These are phyloP conservation scores for Cebidichthys violaceus DNA, from an alignment of 2,113 vertebrate species.

Conservation along the genomic window DNA sequence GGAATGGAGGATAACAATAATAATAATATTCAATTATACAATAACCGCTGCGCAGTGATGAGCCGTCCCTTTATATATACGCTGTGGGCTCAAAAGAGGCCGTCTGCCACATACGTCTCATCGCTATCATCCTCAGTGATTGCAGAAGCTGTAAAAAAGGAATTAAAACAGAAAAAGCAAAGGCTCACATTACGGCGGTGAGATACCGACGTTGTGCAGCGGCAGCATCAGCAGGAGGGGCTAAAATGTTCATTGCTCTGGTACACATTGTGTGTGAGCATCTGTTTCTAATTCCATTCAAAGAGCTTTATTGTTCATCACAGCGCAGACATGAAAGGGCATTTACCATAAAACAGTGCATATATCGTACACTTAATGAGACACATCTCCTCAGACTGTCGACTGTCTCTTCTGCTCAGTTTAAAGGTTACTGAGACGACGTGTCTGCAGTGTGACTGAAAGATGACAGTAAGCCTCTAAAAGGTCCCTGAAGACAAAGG, in stretches of 20 bases:
- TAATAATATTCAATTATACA: constrained; percentile 22
- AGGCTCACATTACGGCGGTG: constrained; percentile 39
- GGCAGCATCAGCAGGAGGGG: constrained; percentile 44
- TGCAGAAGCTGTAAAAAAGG: constrained; percentile 38
- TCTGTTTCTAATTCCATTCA: constrained; percentile 68
- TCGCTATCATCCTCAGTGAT: constrained; percentile 40
- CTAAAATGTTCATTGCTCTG: constrained; percentile 59
- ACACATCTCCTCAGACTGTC: constrained; percentile 37
- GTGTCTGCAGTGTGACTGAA: neutral
- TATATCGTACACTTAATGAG: constrained; percentile 43
- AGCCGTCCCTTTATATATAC: neutral
- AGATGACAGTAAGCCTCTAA: constrained; percentile 13
- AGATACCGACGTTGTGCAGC: constrained; percentile 29
- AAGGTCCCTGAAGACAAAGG: constrained; percentile 9
- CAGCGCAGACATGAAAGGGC: constrained; percentile 55
- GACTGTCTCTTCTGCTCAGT: constrained; percentile 17
- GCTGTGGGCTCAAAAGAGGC: neutral
- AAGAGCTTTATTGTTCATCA: constrained; percentile 68
- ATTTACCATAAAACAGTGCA: constrained; percentile 43
- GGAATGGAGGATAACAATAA: constrained; percentile 27
- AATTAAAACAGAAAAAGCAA: constrained; percentile 37
- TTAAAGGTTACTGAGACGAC: constrained; percentile 36
- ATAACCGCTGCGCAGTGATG: constrained; percentile 33
- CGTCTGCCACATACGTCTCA: constrained; percentile 21
- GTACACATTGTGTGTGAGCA: constrained; percentile 59